A percentile compares a stretch with the other conserved stretches of the same genome.
Conservation (phyloP, 2,113 vertebrate species). For the Eudyptes chrysolophus region DNA sequence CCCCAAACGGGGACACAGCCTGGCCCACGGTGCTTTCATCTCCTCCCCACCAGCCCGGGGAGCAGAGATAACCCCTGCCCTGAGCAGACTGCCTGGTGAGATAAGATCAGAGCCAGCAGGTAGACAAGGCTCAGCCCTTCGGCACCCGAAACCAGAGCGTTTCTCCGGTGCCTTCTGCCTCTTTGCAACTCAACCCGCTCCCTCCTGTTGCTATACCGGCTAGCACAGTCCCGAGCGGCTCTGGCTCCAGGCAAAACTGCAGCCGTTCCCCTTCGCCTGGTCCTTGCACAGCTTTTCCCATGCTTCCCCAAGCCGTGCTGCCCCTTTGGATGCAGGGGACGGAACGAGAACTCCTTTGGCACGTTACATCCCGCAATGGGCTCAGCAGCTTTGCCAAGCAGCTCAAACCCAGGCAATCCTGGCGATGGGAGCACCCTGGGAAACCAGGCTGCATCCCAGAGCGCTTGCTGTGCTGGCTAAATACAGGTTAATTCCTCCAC, state of each 20-base stretch:
- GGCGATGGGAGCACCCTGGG: background rate
- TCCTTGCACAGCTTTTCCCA: background rate
- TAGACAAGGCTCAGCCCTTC: background rate
- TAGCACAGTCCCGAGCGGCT: rapidly evolving
- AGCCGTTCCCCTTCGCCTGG: rapidly evolving
- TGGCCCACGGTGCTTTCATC: background rate
- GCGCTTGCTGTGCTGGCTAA: rapidly evolving
- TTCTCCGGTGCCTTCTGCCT: background rate
- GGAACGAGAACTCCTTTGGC: background rate
- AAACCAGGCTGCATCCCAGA: background rate
- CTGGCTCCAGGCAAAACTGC: background rate
- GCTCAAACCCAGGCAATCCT: rapidly evolving
- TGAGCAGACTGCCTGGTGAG: background rate
- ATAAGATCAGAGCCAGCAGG: background rate
- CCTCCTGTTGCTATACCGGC: rapidly evolving
- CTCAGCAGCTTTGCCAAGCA: background rate
- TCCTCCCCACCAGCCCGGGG: background rate
- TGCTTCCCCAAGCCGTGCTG: background rate
- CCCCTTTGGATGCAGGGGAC: background rate
- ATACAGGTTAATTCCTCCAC: no score
- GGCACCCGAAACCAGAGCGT: background rate
- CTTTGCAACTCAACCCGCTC: background rate
- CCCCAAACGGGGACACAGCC: background rate
- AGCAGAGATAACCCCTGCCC: background rate
- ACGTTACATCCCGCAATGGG: rapidly evolving